These are phyloP conservation scores for Nycticorax nycticorax DNA, from an alignment of 2,113 vertebrate species.

Conservation along the genomic window DNA sequence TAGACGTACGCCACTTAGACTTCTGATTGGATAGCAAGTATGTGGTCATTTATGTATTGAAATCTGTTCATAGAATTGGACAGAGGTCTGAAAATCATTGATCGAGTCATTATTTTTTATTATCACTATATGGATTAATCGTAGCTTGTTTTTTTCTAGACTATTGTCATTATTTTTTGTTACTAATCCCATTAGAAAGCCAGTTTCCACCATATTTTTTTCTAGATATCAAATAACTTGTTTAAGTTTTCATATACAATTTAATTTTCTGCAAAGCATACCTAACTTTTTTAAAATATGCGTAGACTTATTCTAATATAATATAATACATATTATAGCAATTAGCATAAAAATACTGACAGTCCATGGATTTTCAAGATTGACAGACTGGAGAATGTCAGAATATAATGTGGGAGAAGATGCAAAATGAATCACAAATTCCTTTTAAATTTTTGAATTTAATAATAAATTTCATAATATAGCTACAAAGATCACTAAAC, in stretches of 20 bases:
- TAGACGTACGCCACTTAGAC: background rate
- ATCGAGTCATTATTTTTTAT: background rate
- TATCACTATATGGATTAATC: background rate
- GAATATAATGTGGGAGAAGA: background rate
- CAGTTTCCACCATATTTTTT: background rate
- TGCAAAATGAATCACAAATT: background rate
- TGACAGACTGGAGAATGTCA: background rate
- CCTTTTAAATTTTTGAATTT: background rate
- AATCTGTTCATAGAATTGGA: background rate
- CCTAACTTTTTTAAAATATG: background rate
- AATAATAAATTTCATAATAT: background rate
- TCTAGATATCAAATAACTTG: background rate
- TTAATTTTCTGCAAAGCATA: background rate
- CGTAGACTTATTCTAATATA: background rate
- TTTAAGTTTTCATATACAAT: background rate
- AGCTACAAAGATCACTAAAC: background rate
- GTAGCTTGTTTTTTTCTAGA: background rate
- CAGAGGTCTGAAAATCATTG: background rate
- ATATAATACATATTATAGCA: background rate
- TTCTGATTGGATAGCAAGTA: background rate
- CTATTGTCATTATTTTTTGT: background rate
- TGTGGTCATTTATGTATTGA: background rate
- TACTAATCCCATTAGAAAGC: background rate
- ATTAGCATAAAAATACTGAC: background rate
- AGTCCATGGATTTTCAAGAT: background rate